These are phyloP conservation scores for Columba janthina DNA, from an alignment of 2,113 vertebrate genomes.

Conservation along the genomic window DNA sequence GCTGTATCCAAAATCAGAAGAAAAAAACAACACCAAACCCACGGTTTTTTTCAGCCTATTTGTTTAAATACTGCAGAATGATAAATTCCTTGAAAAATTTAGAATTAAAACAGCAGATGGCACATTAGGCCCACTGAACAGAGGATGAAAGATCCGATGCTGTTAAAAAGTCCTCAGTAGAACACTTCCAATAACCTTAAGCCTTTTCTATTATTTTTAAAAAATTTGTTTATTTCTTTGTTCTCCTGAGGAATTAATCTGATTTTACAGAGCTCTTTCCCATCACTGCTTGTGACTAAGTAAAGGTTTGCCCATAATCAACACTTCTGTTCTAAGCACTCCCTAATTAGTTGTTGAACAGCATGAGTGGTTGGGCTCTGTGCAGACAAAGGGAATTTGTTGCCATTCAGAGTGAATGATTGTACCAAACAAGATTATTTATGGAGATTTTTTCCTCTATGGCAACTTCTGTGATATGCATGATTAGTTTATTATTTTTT, in stretches of 20 bases:
- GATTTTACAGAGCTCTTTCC: background rate
- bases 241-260: background rate
- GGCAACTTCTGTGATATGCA: background rate
- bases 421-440: background rate
- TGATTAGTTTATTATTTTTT: background rate
- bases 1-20: background rate
- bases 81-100: background rate
- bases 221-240: too few relatives aligned
- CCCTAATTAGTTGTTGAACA: background rate
- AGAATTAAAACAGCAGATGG: constrained; percentile 26
- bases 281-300: background rate
- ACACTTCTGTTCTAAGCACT: background rate
- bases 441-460: background rate
- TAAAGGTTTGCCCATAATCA: background rate
- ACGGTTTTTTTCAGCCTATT: background rate
- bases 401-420: background rate
- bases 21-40: too few relatives aligned
- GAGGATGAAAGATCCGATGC: background rate
- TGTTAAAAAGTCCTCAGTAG: background rate
- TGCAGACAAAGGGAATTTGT: background rate
- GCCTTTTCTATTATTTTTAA: too few relatives aligned
- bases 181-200: background rate
- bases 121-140: background rate
- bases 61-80: background rate
- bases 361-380: background rate